Evolutionary conservation across 1,140 invertebrate species (phyloP).

Genomic region (Bombus haemorrhoidalis): DNA sequence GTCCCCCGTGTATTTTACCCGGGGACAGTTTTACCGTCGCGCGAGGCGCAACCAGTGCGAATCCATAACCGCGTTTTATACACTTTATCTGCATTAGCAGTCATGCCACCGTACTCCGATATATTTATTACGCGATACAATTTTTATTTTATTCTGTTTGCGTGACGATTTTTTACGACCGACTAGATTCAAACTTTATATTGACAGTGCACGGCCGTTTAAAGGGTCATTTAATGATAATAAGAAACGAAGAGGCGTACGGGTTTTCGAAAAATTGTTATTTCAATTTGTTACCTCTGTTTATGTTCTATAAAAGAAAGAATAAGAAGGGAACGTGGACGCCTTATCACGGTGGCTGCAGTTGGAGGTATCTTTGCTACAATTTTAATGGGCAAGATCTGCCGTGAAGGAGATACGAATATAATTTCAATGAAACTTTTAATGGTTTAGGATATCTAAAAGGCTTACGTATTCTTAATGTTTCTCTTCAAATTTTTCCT

Average conservation of each 20-base stretch:
- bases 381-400: not conserved
- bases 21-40: constrained; percentile 66
- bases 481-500: too few species aligned
- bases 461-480: not conserved
- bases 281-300: not conserved
- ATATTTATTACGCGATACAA: constrained; percentile 51
- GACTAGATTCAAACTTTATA: not conserved
- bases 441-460: not conserved
- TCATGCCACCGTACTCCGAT: not conserved
- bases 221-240: constrained; percentile 16
- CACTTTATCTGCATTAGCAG: constrained; percentile 61
- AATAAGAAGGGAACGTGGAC: not conserved
- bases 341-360: not conserved
- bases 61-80: constrained; percentile 58
- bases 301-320: constrained; percentile 13
- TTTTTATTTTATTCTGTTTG: constrained; percentile 37
- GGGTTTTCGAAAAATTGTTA: constrained; percentile 39
- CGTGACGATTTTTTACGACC: not conserved
- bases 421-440: not conserved
- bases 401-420: not conserved
- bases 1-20: constrained; percentile 63
- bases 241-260: not conserved
- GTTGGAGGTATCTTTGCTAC: not conserved
- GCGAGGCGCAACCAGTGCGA: constrained; percentile 56
- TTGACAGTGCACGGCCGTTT: constrained; percentile 12